Percentiles rank a stretch among this genome's conserved stretches.
Conservation (phyloP, 2,113 vertebrate genomes). For the Ellobius talpinus region DNA sequence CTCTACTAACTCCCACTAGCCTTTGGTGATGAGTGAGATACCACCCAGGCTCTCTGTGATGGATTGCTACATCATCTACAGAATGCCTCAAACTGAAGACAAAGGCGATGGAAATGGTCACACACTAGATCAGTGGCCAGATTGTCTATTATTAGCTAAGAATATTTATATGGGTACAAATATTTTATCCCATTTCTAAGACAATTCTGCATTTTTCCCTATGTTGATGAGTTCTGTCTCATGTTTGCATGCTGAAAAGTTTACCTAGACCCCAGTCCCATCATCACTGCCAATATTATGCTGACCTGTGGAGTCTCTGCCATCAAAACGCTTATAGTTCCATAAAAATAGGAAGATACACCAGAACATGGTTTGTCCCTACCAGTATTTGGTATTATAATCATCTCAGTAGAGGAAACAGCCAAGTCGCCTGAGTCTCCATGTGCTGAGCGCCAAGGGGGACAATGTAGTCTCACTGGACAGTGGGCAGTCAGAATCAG, state of each 20-base stretch:
- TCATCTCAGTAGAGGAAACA: neutral
- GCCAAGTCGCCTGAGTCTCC: too few species aligned
- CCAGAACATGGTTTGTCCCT: neutral
- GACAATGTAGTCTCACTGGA: too few species aligned
- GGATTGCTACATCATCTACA: neutral
- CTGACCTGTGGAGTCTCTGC: neutral
- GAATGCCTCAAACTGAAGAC: neutral
- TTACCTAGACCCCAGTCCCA: fast-evolving
- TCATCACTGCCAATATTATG: neutral
- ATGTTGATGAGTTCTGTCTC: neutral
- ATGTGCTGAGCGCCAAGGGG: neutral
- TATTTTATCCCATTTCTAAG: neutral
- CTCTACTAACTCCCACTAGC: neutral
- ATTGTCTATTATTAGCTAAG: neutral
- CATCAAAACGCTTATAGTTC: neutral
- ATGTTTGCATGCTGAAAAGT: neutral
- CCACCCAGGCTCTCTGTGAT: neutral
- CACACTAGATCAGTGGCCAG: neutral
- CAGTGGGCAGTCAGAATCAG: neutral
- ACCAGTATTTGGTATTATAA: neutral
- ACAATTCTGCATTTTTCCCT: conserved; percentile 9
- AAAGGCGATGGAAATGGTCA: neutral
- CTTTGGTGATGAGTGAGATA: neutral
- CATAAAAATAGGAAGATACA: neutral
- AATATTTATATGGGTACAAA: neutral